Evolutionary conservation across 2,888 invertebrate species (phyloP).

Genomic region (Chrysomela aeneicollis): DNA sequence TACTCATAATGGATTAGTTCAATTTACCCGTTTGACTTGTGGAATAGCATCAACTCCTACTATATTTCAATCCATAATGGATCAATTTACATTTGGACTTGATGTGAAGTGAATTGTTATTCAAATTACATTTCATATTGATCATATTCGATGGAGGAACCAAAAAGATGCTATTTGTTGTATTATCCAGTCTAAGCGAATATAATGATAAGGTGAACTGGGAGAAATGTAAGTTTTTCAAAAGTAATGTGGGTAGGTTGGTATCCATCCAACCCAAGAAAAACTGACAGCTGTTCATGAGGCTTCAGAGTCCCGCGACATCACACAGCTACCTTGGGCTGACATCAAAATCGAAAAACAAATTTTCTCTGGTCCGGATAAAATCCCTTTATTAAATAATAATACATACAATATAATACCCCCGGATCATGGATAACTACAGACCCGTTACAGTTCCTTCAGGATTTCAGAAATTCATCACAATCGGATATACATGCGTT

Average conservation of each 20-base stretch:
- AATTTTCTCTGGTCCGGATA: too few relatives aligned
- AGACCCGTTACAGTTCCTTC: too few relatives aligned
- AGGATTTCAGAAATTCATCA: too few relatives aligned
- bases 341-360: too few relatives aligned
- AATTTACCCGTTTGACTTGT: too few relatives aligned
- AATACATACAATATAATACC: too few relatives aligned
- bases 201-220: slow-evolving; percentile 6
- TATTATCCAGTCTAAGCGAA: slow-evolving; percentile 2
- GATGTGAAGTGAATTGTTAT: slow-evolving; percentile 16
- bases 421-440: too few relatives aligned
- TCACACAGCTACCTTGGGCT: slow-evolving; percentile 11
- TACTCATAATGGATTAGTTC: too few relatives aligned
- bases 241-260: background rate
- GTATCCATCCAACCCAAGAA: slow-evolving; percentile 1
- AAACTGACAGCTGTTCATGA: slow-evolving; percentile 9
- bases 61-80: too few relatives aligned
- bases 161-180: background rate
- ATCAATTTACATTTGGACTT: slow-evolving; percentile 20
- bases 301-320: slow-evolving; percentile 6
- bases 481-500: too few relatives aligned
- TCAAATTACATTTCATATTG: slow-evolving; percentile 20
- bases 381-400: too few relatives aligned
- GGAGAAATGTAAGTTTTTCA: background rate
- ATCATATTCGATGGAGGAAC: background rate
- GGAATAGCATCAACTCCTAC: too few relatives aligned